Conservation (phyloP, 2,113 vertebrate genomes). For the Chelonoidis abingdonii region DNA sequence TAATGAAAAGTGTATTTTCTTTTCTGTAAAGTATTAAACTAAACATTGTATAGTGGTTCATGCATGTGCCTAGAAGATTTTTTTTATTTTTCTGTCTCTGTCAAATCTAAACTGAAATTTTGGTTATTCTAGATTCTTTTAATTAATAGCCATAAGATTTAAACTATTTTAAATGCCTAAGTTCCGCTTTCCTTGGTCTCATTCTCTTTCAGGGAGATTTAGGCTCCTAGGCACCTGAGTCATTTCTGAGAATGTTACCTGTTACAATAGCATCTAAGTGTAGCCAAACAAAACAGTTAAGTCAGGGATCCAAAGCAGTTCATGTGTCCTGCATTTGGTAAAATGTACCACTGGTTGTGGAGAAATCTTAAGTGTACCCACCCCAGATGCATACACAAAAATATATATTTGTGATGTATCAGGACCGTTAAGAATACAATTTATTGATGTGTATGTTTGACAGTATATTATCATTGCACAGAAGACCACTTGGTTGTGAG, state of each 20-base stretch:
- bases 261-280: not conserved
- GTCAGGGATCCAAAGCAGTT: not conserved
- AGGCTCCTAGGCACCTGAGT: not conserved
- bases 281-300: not conserved
- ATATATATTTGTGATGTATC: not conserved
- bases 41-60: not conserved
- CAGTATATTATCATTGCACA: not conserved
- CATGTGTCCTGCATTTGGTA: not conserved
- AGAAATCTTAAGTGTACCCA: not conserved
- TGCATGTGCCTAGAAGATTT: not conserved
- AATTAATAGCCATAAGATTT: not conserved
- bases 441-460: not conserved
- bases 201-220: not conserved
- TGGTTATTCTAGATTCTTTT: not conserved
- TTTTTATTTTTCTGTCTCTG: not conserved
- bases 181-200: not conserved
- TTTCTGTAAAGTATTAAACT: not conserved
- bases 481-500: accelerated
- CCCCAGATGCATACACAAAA: accelerated
- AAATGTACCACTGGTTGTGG: not conserved
- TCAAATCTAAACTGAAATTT: not conserved
- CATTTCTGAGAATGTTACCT: not conserved
- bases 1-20: not conserved
- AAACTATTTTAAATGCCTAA: not conserved
- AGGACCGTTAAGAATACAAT: not conserved